phyloP scores from a whole-genome alignment of 2,888 invertebrate species.

The Rhagium mordax region DNA sequence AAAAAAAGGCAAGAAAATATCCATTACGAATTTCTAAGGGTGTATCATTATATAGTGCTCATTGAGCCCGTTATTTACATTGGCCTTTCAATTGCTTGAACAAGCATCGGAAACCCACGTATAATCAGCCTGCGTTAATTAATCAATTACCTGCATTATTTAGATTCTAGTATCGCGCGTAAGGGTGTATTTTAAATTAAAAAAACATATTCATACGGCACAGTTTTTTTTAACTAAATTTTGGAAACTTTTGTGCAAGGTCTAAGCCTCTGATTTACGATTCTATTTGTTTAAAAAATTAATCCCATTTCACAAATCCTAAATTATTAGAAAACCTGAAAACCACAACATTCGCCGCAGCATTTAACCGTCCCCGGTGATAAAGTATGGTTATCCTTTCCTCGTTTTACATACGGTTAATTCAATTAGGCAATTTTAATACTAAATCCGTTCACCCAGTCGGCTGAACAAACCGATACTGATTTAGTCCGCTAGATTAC shows the following conservation, averaged over 20 bases:
- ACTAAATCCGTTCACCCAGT: background rate
- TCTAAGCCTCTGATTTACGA: too few species aligned
- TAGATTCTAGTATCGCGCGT: too few species aligned
- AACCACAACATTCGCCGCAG: background rate
- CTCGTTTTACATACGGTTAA: background rate
- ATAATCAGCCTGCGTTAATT: background rate
- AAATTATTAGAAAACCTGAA: background rate
- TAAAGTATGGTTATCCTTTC: background rate
- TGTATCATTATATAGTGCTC: background rate
- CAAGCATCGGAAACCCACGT: background rate
- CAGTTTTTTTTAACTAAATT: too few species aligned
- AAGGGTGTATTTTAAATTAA: too few species aligned
- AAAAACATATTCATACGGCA: too few species aligned
- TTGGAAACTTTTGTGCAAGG: too few species aligned
- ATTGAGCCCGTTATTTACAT: background rate
- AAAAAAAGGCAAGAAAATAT: background rate
- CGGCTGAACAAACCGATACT: background rate
- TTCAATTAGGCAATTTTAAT: background rate
- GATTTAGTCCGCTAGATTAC: background rate
- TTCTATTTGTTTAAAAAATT: too few species aligned
- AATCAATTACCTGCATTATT: background rate
- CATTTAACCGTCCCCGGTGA: background rate
- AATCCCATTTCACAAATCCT: too few species aligned
- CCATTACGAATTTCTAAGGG: background rate
- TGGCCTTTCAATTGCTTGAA: background rate